Conservation (phyloP, 2,888 invertebrate genomes). For the Thera obeliscata region DNA sequence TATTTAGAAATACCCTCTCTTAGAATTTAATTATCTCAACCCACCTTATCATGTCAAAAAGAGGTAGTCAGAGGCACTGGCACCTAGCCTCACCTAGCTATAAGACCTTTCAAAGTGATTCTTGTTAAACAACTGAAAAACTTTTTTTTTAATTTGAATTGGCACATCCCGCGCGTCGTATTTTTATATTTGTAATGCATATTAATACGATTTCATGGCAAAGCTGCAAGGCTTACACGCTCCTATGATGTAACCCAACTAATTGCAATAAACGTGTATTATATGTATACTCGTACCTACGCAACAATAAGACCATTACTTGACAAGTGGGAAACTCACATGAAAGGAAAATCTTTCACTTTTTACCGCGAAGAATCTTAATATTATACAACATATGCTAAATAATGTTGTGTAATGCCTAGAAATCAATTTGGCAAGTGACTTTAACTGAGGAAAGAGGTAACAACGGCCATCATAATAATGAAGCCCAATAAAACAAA, state of each 20-base stretch:
- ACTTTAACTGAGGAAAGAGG: slow-evolving; percentile 3
- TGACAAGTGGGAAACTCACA: slow-evolving; percentile 51
- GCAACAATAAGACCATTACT: slow-evolving; percentile 43
- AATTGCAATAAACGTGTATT: slow-evolving; percentile 27
- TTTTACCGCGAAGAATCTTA: slow-evolving; percentile 50
- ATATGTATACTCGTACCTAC: slow-evolving; percentile 8
- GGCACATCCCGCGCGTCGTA: too few relatives aligned
- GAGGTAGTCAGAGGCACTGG: too few relatives aligned
- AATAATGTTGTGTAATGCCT: slow-evolving; percentile 22
- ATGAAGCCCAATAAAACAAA: too few relatives aligned
- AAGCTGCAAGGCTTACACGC: neutral
- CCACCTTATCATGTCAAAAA: too few relatives aligned
- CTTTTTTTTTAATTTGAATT: too few relatives aligned
- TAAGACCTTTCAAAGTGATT: too few relatives aligned
- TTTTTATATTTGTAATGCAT: too few relatives aligned
- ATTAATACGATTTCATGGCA: neutral
- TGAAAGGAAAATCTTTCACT: slow-evolving; percentile 52
- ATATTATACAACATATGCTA: slow-evolving; percentile 42
- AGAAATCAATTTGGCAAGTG: slow-evolving; percentile 13
- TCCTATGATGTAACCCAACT: slow-evolving; percentile 26
- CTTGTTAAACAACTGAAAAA: too few relatives aligned
- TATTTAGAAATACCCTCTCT: too few relatives aligned
- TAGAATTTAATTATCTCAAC: too few relatives aligned
- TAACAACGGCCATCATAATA: too few relatives aligned
- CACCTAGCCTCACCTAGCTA: too few relatives aligned